Percentiles rank a stretch among this genome's conserved stretches.
Conservation (phyloP, 2,797 vertebrate genomes). For the Anabas testudineus region DNA sequence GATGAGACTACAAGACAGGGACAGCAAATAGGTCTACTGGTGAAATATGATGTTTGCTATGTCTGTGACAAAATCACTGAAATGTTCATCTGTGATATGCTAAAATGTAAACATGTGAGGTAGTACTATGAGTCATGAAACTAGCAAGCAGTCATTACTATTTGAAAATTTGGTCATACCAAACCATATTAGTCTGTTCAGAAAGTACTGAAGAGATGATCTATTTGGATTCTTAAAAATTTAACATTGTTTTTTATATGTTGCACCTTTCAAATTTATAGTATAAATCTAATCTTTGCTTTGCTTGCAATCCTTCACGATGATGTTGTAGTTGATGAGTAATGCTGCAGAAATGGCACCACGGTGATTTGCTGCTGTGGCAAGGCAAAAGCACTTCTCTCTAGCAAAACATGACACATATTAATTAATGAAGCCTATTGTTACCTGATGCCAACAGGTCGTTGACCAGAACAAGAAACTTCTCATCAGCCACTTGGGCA, state of each 20-base stretch:
- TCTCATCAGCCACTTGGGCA: slow-evolving; percentile 91
- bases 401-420: slow-evolving; percentile 38
- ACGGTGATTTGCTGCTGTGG: slow-evolving; percentile 28
- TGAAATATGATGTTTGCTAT: no score
- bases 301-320: slow-evolving; percentile 5
- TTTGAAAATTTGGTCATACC: no score
- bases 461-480: slow-evolving; percentile 95
- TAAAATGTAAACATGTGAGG: not conserved
- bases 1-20: no score
- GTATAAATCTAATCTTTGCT: slow-evolving; percentile 2
- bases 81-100: not conserved
- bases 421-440: slow-evolving; percentile 48
- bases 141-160: no score
- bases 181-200: no score
- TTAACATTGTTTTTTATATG: no score
- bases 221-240: no score
- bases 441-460: slow-evolving; percentile 95
- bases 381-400: slow-evolving; percentile 31
- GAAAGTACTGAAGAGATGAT: no score
- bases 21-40: no score
- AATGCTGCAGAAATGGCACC: slow-evolving; percentile 29
- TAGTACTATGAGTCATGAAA: no score
- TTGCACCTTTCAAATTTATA: not conserved
- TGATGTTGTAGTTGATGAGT: slow-evolving; percentile 21
- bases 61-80: not conserved